A percentile compares a stretch with the other conserved stretches of the same genome.
These are phyloP conservation scores for Cephalopachus bancanus DNA, from an alignment of 2,797 vertebrate species.

Conservation along the genomic window DNA sequence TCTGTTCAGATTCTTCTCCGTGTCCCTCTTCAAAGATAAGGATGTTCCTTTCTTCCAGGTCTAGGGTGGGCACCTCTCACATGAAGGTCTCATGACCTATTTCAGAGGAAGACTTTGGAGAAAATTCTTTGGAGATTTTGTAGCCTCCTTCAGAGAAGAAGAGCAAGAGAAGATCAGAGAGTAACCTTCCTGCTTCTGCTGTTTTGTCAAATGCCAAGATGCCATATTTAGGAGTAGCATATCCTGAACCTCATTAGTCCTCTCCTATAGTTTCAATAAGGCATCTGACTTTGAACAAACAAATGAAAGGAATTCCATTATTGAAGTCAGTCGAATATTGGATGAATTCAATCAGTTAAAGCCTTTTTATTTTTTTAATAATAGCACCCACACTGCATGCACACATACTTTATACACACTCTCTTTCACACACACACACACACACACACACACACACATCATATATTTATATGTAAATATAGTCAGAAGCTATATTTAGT, in stretches of 20 bases:
- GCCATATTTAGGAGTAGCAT: neutral
- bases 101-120: neutral
- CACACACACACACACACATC: neutral
- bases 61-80: neutral
- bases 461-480: neutral
- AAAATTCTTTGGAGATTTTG: neutral
- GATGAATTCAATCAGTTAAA: neutral
- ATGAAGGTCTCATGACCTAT: neutral
- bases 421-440: no score
- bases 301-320: neutral
- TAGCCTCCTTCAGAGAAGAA: neutral
- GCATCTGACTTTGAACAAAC: neutral
- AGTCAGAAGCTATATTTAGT: neutral
- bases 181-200: neutral
- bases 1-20: neutral
- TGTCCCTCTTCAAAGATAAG: neutral
- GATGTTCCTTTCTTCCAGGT: neutral
- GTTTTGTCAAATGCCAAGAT: neutral
- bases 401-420: neutral
- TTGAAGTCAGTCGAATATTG: neutral
- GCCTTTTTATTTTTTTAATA: neutral
- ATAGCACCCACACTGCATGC: neutral
- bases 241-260: no score
- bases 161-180: neutral
- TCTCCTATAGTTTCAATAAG: neutral